Evolutionary conservation across 2,797 vertebrate species (phyloP), one percentile per base, ranked within the genome.

Genomic region (Schizothorax lantsangensis): DNA sequence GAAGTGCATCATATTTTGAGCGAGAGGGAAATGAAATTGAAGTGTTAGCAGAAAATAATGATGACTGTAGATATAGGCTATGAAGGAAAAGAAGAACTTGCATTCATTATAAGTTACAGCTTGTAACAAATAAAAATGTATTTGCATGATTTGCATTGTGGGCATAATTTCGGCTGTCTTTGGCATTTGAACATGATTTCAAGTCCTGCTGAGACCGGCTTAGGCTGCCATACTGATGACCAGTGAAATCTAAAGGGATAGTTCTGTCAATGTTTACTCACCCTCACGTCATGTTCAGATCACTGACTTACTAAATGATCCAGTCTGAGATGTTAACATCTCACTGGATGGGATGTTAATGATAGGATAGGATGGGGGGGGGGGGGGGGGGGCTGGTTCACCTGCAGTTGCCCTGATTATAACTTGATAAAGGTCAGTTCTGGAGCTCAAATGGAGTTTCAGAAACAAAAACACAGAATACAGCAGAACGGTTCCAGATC

Each of bases 31-130:
- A 66, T 66, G 21, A 69, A 68, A 84, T 54, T 3, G 23, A 30
- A 54, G 59, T 30, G 73, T 78, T 8, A 52, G 73, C 83, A 84
- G 45, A 68, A 84, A 78, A 84, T 84, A 78, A 54, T 21, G 26
- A 43, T 78, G 62, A 78, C 45, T 6, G 59, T 68, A 54, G 7
- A 84, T 64, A 9, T 23, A 8, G 3, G 6, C 0, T 36, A 72
- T 21, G 15, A 49, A n/a, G 26, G 43, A 9, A 75, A 84, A 64
- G 14, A 77, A 38, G 23, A 77, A 47, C 79, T 47, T 47, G 59
- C 11, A 14, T 62, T 62, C 4, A 26, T 62, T 62, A 2, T 26
- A 26, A 26, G n/a, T 26, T 14, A 14, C n/a, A 62, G 59, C 59
- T 77, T 52, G 83, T 15, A 52, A 77, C 30, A 84, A 84, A 75